Evolutionary conservation across 2,888 invertebrate species (phyloP).

Genomic region (Hermaeophaga mercurialis): DNA sequence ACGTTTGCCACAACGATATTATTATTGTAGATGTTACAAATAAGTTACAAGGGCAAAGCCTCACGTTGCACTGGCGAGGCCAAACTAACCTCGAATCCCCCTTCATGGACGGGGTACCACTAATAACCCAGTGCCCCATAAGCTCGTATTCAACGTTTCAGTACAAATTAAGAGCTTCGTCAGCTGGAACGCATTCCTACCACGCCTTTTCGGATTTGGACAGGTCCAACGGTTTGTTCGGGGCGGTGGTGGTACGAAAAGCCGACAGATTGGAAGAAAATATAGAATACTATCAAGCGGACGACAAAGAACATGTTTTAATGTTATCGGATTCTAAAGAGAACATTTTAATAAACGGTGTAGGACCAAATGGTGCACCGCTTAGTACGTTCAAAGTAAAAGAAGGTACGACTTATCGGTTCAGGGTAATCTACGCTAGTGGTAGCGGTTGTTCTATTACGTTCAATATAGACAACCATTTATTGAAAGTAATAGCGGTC

Average conservation of each 20-base stretch:
- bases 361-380: slow-evolving; percentile 57
- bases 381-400: slow-evolving; percentile 60
- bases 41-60: slow-evolving; percentile 68
- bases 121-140: slow-evolving; percentile 80
- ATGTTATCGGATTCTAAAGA: slow-evolving; percentile 70
- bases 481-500: slow-evolving; percentile 68
- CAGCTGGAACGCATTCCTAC: slow-evolving; percentile 74
- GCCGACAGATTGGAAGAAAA: slow-evolving; percentile 66
- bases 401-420: slow-evolving; percentile 67
- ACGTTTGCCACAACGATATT: slow-evolving; percentile 75
- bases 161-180: slow-evolving; percentile 71
- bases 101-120: slow-evolving; percentile 77
- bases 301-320: slow-evolving; percentile 71
- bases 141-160: slow-evolving; percentile 70
- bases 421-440: slow-evolving; percentile 70
- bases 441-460: slow-evolving; percentile 73
- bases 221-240: slow-evolving; percentile 71
- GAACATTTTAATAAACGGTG: slow-evolving; percentile 69
- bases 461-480: slow-evolving; percentile 69
- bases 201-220: slow-evolving; percentile 75
- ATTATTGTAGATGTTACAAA: slow-evolving; percentile 76
- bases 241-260: slow-evolving; percentile 72
- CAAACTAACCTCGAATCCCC: slow-evolving; percentile 71
- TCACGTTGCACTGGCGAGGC: slow-evolving; percentile 81
- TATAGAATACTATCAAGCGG: slow-evolving; percentile 70